Evolutionary conservation across 2,888 invertebrate species (phyloP).

Genomic region (Xylophagus ater): DNA sequence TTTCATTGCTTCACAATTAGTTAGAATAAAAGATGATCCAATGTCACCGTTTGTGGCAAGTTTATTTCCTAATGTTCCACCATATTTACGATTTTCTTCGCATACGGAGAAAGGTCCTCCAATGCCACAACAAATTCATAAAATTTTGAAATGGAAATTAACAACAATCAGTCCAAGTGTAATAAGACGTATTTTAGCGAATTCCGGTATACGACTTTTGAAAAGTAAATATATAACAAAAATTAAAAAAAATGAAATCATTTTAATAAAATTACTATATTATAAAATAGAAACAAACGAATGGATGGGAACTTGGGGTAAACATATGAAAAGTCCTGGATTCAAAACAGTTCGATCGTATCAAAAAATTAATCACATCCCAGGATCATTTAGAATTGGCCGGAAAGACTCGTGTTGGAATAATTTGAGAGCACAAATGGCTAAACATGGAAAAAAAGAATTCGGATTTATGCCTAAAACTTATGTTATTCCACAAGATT

Average conservation of each 20-base stretch:
- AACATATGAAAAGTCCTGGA: slow-evolving; percentile 87
- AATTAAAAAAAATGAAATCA: slow-evolving; percentile 1
- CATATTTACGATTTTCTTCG: slow-evolving; percentile 64
- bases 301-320: slow-evolving; percentile 96
- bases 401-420: slow-evolving; percentile 91
- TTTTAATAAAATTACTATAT: not conserved
- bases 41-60: slow-evolving; percentile 42
- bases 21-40: not conserved
- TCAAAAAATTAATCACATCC: slow-evolving; percentile 96
- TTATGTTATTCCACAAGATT: slow-evolving; percentile 80
- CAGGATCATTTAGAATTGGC: slow-evolving; percentile 95
- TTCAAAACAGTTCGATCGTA: slow-evolving; percentile 75
- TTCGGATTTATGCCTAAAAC: slow-evolving; percentile 92
- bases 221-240: slow-evolving; percentile 52
- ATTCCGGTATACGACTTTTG: slow-evolving; percentile 76
- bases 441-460: slow-evolving; percentile 45
- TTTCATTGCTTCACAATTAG: not conserved
- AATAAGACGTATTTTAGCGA: slow-evolving; percentile 72
- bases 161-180: slow-evolving; percentile 90
- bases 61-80: slow-evolving; percentile 62
- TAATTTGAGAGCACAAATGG: slow-evolving; percentile 52
- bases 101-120: slow-evolving; percentile 49
- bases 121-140: slow-evolving; percentile 59
- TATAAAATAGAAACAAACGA: slow-evolving; percentile 59
- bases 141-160: slow-evolving; percentile 85